Evolutionary conservation across 2,797 vertebrate species (phyloP).

Genomic region (Australoheros facetus): DNA sequence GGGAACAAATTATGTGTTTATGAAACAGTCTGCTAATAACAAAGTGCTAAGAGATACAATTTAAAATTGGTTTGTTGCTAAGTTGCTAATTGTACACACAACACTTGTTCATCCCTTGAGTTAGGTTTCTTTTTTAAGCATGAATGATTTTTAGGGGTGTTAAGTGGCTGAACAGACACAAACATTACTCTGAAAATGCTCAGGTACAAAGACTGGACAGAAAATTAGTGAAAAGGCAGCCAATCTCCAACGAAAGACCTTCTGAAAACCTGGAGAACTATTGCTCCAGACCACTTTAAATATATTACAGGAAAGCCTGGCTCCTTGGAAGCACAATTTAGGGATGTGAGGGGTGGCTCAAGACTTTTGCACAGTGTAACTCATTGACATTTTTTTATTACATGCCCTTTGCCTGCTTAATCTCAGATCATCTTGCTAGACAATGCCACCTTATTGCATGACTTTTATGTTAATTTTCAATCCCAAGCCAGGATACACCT

Average conservation of each 20-base stretch:
- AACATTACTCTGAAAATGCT: not conserved
- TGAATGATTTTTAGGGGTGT: not conserved
- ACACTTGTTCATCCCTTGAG: not conserved
- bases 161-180: not conserved
- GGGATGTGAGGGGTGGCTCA: not conserved
- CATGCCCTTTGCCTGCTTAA: not conserved
- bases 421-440: not conserved
- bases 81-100: not conserved
- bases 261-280: not conserved
- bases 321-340: not conserved
- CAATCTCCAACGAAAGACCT: not conserved
- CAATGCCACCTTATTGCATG: not conserved
- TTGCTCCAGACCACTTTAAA: not conserved
- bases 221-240: not conserved
- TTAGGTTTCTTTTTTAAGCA: not conserved
- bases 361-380: not conserved
- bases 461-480: not conserved
- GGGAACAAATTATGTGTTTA: no score
- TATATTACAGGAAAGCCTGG: not conserved
- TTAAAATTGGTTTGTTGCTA: no score
- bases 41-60: no score
- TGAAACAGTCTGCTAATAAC: no score
- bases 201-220: not conserved
- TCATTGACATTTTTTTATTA: not conserved
- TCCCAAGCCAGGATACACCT: not conserved